Evolutionary conservation across 2,797 vertebrate genomes (phyloP).

Genomic region (Anomalospiza imberbis): DNA sequence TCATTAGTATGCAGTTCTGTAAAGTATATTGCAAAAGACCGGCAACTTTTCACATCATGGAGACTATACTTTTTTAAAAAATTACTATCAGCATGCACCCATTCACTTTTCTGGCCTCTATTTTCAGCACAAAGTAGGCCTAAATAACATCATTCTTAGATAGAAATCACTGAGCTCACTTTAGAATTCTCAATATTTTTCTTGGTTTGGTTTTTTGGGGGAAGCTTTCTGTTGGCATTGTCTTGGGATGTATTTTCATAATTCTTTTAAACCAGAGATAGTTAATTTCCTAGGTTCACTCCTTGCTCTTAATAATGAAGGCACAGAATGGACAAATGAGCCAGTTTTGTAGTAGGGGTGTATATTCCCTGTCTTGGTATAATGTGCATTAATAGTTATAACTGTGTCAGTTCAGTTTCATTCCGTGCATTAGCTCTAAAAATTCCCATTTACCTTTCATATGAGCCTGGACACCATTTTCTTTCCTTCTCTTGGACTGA

Average conservation of each 20-base stretch:
- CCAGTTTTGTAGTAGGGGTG: neutral
- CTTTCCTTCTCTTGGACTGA: neutral
- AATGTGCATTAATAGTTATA: neutral
- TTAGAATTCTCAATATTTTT: neutral
- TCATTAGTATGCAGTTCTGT: neutral
- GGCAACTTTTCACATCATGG: neutral
- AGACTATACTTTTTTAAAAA: neutral
- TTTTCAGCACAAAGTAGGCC: neutral
- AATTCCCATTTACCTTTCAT: neutral
- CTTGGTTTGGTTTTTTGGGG: accelerated
- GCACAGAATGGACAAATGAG: neutral
- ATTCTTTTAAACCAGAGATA: neutral
- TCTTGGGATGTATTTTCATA: neutral
- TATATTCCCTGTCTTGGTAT: neutral
- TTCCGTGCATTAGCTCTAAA: neutral
- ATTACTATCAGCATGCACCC: neutral
- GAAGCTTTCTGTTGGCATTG: neutral
- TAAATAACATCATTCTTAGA: neutral
- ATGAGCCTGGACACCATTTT: neutral
- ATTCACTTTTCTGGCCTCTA: neutral
- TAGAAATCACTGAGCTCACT: neutral
- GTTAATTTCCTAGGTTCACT: neutral
- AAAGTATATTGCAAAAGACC: neutral
- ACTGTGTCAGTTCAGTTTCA: neutral
- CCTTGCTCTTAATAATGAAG: neutral